phyloP scores from a whole-genome alignment of 1,140 invertebrate species.

The Drosophila oshimai region DNA sequence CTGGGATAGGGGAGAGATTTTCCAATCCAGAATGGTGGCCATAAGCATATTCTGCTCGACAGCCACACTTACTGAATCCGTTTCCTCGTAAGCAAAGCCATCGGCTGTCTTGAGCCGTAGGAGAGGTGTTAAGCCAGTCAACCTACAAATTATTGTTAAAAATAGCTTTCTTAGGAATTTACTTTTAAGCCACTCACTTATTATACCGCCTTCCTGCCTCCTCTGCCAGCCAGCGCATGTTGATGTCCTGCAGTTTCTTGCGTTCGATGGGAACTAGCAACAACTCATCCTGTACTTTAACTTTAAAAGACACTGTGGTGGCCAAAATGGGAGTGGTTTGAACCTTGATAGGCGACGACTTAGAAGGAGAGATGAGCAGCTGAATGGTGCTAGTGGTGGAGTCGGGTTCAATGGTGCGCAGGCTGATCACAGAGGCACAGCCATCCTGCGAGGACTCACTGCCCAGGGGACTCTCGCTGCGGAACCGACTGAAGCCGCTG shows the following conservation, averaged over 20 bases:
- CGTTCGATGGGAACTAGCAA: conserved; percentile 86
- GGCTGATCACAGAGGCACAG: conserved; percentile 26
- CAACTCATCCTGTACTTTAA: conserved; percentile 86
- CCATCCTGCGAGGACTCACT: conserved; percentile 61
- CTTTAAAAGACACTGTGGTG: conserved; percentile 84
- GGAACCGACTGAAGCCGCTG: conserved; percentile 76
- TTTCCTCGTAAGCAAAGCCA: conserved; percentile 86
- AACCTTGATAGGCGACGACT: conserved; percentile 64
- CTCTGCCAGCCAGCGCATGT: conserved; percentile 87
- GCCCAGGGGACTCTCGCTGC: conserved; percentile 83
- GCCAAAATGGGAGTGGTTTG: conserved; percentile 50
- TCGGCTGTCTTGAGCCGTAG: conserved; percentile 87
- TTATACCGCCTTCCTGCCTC: conserved; percentile 88
- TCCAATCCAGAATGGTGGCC: conserved; percentile 86
- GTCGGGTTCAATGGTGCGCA: conserved; percentile 75
- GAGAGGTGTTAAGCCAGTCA: conserved; percentile 86
- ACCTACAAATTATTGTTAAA: conserved; percentile 76
- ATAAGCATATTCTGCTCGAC: conserved; percentile 84
- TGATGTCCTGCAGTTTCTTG: conserved; percentile 85
- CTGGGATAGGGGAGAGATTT: conserved; percentile 85
- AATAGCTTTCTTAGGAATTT: neutral
- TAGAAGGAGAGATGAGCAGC: conserved; percentile 64
- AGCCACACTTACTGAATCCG: conserved; percentile 85
- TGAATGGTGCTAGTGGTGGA: conserved; percentile 75
- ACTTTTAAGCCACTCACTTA: conserved; percentile 83